phyloP scores from a whole-genome alignment of 2,113 vertebrate genomes.

The Ctenomys sociabilis region DNA sequence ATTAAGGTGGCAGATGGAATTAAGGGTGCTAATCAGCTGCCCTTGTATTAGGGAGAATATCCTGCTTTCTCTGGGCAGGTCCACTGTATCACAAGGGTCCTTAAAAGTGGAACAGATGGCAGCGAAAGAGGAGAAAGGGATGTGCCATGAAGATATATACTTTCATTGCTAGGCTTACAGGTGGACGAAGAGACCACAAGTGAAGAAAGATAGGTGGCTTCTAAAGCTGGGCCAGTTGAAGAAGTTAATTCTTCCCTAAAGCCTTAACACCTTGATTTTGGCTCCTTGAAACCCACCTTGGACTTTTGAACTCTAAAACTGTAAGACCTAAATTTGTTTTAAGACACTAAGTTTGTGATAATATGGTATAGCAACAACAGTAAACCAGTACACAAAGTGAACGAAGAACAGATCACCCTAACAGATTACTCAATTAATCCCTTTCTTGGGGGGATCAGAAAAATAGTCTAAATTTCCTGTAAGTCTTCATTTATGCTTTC shows the following conservation, averaged over 20 bases:
- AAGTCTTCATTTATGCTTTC: not conserved
- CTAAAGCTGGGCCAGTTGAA: not conserved
- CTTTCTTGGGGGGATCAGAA: not conserved
- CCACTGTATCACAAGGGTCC: not conserved
- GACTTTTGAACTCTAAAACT: not conserved
- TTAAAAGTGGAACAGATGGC: not conserved
- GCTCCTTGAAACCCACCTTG: not conserved
- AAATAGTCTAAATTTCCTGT: constrained; percentile 32
- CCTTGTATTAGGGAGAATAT: not conserved
- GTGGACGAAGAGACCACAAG: not conserved
- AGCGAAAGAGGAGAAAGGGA: not conserved
- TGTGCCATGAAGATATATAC: not conserved
- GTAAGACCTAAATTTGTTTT: constrained; percentile 1
- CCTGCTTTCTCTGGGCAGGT: not conserved
- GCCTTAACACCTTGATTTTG: not conserved
- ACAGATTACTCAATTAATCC: not conserved
- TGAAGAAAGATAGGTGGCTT: not conserved
- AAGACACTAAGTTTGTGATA: not conserved
- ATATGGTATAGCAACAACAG: not conserved
- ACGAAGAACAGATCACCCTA: not conserved
- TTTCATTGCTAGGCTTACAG: not conserved
- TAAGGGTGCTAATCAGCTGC: not conserved
- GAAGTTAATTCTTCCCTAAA: not conserved
- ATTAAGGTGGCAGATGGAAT: not conserved
- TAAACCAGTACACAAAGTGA: not conserved